Percentiles rank a stretch among this genome's conserved stretches.
phyloP scores from a whole-genome alignment of 35 echinoderm and acorn worm genomes.

The Apostichopus parvimensis region DNA sequence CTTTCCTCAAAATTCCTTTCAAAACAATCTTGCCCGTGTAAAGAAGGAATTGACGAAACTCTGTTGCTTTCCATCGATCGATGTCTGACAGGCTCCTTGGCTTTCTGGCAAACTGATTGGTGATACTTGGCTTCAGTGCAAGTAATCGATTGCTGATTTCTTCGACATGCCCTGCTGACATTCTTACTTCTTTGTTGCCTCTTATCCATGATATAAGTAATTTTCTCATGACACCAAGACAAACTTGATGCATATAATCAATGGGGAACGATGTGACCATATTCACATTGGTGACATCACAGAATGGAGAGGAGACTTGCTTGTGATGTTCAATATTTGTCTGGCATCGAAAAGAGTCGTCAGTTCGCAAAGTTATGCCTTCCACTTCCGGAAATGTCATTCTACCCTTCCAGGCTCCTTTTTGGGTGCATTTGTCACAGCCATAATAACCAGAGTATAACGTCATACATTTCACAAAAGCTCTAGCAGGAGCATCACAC shows the following conservation, averaged over 20 bases:
- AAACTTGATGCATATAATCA: slow-evolving; percentile 75
- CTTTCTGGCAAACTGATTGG: slow-evolving; percentile 55
- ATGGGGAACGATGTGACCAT: slow-evolving; percentile 8
- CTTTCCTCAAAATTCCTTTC: slow-evolving; percentile 44
- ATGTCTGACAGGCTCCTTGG: slow-evolving; percentile 59
- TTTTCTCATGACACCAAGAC: slow-evolving; percentile 71
- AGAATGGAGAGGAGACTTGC: background rate
- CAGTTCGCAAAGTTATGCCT: slow-evolving; percentile 57
- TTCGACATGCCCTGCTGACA: slow-evolving; percentile 47
- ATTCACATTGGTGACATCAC: background rate
- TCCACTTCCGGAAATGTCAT: slow-evolving; percentile 64
- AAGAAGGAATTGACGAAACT: slow-evolving; percentile 58
- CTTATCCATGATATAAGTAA: slow-evolving; percentile 64
- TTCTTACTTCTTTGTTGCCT: slow-evolving; percentile 54
- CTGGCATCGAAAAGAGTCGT: slow-evolving; percentile 62
- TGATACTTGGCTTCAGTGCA: slow-evolving; percentile 8
- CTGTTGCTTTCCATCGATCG: slow-evolving; percentile 84
- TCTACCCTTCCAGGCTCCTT: slow-evolving; percentile 70
- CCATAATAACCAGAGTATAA: slow-evolving; percentile 64
- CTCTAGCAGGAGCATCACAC: slow-evolving; percentile 66
- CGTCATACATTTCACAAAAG: slow-evolving; percentile 53
- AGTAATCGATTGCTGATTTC: slow-evolving; percentile 63
- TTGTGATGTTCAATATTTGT: slow-evolving; percentile 59
- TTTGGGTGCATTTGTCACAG: slow-evolving; percentile 71
- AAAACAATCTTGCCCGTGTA: slow-evolving; percentile 60